Evolutionary conservation across 37 sponge, comb jelly and placozoan genomes (phyloP).

Genomic region (Corticium candelabrum): DNA sequence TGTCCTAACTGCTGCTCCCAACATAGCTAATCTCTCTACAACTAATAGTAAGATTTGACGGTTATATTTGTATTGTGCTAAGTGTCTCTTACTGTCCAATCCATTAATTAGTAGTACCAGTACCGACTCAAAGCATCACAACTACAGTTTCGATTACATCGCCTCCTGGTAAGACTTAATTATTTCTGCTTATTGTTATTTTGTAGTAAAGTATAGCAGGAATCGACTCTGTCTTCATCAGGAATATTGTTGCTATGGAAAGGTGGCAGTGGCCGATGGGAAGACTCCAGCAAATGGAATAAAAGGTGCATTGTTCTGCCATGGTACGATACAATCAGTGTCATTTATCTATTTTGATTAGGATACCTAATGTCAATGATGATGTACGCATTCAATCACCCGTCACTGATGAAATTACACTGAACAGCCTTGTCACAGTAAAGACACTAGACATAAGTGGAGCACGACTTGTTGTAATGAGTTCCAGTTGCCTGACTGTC

Average conservation of each 20-base stretch:
- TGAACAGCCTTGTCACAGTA: no score
- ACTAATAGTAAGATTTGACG: background rate
- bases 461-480: no score
- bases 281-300: background rate
- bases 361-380: no score
- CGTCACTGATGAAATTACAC: no score
- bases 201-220: no score
- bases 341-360: no score
- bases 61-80: background rate
- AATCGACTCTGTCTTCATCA: background rate
- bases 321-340: no score
- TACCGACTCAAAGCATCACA: background rate
- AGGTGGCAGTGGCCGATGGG: background rate
- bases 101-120: no score
- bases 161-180: background rate
- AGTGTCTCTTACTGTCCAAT: background rate
- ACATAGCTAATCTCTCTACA: background rate
- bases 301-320: no score
- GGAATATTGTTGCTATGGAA: background rate
- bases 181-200: background rate
- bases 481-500: no score
- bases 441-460: no score
- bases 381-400: no score
- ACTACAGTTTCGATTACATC: background rate
- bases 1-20: background rate